Percentiles rank a stretch among this genome's conserved stretches.
Conservation (phyloP, 2,797 vertebrate genomes). For the Sciaenops ocellatus region DNA sequence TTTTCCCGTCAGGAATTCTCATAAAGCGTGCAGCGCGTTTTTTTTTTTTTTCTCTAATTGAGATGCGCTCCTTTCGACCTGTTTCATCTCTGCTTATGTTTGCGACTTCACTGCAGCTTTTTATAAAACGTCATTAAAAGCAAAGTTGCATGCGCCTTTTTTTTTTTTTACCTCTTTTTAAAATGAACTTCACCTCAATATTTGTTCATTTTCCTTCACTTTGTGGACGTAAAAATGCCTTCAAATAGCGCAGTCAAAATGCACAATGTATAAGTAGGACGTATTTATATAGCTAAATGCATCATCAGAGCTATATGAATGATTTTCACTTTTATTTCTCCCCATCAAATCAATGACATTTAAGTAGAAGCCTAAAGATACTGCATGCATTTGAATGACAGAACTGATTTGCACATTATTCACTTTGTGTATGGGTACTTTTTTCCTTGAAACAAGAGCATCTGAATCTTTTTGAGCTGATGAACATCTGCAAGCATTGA, state of each 20-base stretch:
- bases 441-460: conserved; percentile 56
- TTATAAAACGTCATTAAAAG: not conserved
- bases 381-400: conserved; percentile 51
- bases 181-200: not conserved
- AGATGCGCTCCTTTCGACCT: conserved; percentile 28
- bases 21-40: conserved; percentile 16
- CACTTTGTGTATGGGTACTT: conserved; percentile 41
- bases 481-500: conserved; percentile 82
- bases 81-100: conserved; percentile 10
- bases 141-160: conserved; percentile 2
- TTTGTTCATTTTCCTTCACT: not conserved
- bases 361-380: conserved; percentile 34
- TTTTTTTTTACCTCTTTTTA: not conserved
- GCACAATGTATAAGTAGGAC: not conserved
- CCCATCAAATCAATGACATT: conserved; percentile 36
- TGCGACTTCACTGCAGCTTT: not conserved
- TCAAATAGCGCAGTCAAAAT: not conserved
- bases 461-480: conserved; percentile 69
- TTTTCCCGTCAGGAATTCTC: conserved; percentile 60
- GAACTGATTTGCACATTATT: conserved; percentile 64
- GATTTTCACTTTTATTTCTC: conserved; percentile 14
- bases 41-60: conserved; percentile 17
- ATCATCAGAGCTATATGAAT: conserved; percentile 26
- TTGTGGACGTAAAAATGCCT: not conserved
- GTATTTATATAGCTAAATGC: conserved; percentile 26